phyloP scores from a whole-genome alignment of 2,797 vertebrate species.

The Micrastur ruficollis region DNA sequence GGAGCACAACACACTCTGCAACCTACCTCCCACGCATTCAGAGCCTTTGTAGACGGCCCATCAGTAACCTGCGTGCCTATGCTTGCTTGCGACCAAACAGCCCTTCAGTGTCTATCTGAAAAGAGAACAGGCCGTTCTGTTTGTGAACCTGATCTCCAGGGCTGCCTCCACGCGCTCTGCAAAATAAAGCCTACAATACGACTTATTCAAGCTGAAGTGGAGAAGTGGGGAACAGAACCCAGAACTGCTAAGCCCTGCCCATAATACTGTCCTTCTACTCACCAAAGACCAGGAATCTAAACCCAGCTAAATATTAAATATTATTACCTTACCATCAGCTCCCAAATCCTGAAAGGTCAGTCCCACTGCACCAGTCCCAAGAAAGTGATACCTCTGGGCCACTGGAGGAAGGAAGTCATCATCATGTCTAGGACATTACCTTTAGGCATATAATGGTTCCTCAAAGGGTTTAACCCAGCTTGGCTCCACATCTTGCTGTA shows the following conservation, averaged over 20 bases:
- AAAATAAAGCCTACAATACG: not conserved
- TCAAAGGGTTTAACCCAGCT: not conserved
- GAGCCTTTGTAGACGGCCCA: not conserved
- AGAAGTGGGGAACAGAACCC: not conserved
- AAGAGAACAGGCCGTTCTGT: not conserved
- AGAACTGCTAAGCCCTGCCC: not conserved
- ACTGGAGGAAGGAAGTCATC: not conserved
- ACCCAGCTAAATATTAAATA: not conserved
- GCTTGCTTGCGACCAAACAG: not conserved
- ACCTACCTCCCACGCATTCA: not conserved
- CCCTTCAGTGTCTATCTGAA: not conserved
- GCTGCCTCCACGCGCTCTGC: not conserved
- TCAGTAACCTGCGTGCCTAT: not conserved
- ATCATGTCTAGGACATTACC: not conserved
- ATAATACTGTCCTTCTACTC: not conserved
- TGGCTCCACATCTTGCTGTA: not conserved
- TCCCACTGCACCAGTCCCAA: not conserved
- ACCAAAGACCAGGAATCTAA: not conserved
- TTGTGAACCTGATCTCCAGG: not conserved
- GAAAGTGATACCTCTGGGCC: not conserved
- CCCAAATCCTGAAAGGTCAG: not conserved
- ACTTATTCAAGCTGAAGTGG: not conserved
- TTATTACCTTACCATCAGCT: not conserved
- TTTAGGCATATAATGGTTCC: not conserved
- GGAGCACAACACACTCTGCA: not conserved